Percentiles rank a stretch among this genome's conserved stretches.
Conservation (phyloP, 23 tunicate genomes). For the Halocynthia aurantium region DNA sequence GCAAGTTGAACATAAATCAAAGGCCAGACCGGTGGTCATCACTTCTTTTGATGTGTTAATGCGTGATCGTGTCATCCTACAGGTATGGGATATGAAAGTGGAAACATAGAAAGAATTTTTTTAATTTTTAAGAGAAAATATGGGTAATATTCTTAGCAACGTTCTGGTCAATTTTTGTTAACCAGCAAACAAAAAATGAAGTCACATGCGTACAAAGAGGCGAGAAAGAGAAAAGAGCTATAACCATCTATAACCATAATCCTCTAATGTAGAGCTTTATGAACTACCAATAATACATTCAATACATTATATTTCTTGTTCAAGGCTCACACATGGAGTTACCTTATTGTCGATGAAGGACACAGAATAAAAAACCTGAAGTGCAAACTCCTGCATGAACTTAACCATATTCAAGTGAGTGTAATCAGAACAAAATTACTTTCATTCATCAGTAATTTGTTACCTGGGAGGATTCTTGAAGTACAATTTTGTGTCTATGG, state of each 20-base stretch:
- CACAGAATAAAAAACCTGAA: constrained; percentile 73
- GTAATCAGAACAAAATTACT: not conserved
- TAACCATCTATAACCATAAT: too few relatives aligned
- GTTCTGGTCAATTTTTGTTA: too few relatives aligned
- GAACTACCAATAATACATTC: too few relatives aligned
- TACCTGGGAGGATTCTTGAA: not conserved
- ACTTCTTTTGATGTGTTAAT: constrained; percentile 71
- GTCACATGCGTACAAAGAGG: too few relatives aligned
- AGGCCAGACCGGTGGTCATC: constrained; percentile 39
- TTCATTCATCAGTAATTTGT: not conserved
- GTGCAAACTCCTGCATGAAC: constrained; percentile 47
- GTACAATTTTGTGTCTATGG: not conserved
- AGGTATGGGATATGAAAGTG: constrained; percentile 11
- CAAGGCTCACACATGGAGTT: constrained; percentile 59
- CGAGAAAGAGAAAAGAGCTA: too few relatives aligned
- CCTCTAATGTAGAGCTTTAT: too few relatives aligned
- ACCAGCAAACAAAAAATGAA: too few relatives aligned
- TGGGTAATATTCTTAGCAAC: too few relatives aligned
- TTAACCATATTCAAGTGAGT: constrained; percentile 58
- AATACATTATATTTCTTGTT: not conserved
- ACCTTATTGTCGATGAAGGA: constrained; percentile 80
- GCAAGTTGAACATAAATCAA: constrained; percentile 16
- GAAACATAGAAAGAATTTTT: not conserved
- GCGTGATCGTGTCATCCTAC: constrained; percentile 41
- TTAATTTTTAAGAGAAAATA: too few relatives aligned